phyloP scores from a whole-genome alignment of 2,113 vertebrate species.

The Psilopsiagon aymara region DNA sequence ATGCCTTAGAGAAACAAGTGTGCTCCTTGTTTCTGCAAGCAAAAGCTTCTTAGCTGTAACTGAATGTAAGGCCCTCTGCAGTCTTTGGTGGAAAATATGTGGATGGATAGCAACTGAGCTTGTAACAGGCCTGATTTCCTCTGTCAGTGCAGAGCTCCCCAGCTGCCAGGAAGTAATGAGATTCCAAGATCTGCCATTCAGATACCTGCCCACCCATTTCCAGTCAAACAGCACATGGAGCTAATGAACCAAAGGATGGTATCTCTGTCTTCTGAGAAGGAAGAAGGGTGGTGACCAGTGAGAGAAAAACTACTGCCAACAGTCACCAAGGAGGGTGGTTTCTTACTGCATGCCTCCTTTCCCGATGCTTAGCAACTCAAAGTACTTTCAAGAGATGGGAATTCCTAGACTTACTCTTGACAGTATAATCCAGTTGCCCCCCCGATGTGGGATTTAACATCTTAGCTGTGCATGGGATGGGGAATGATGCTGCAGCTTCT shows the following conservation, averaged over 20 bases:
- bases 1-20: not conserved
- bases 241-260: not conserved
- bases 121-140: not conserved
- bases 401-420: not conserved
- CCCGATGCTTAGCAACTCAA: not conserved
- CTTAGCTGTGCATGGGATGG: not conserved
- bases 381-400: not conserved
- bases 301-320: not conserved
- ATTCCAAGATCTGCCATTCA: not conserved
- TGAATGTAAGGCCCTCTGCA: not conserved
- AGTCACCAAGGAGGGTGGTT: not conserved
- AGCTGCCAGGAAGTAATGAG: not conserved
- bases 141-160: not conserved
- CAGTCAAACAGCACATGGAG: not conserved
- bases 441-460: not conserved
- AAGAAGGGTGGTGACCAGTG: not conserved
- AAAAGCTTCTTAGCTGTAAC: not conserved
- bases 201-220: not conserved
- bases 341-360: not conserved
- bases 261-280: not conserved
- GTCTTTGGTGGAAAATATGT: not conserved
- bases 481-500: not conserved
- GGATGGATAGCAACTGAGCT: not conserved
- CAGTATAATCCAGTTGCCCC: not conserved
- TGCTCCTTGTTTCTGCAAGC: not conserved